phyloP scores from a whole-genome alignment of 1,140 invertebrate species.

The Halictus rubicundus region DNA sequence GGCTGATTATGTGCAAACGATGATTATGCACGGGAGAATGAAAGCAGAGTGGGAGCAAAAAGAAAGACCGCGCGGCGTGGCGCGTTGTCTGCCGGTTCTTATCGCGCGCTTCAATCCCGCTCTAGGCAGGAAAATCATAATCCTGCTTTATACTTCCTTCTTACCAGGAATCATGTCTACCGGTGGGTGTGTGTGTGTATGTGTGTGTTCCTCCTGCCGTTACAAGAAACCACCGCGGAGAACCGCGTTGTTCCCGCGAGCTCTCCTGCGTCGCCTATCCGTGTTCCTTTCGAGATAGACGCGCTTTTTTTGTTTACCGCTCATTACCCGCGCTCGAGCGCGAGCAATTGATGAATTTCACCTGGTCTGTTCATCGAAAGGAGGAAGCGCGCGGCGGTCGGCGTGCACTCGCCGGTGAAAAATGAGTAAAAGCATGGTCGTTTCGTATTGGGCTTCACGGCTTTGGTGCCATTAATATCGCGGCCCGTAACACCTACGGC shows the following conservation, averaged over 20 bases:
- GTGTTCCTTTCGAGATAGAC: no score
- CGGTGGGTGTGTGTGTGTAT: background rate
- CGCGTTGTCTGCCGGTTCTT: background rate
- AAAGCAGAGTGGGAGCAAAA: constrained; percentile 14
- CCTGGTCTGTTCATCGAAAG: constrained; percentile 2
- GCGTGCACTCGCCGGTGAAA: background rate
- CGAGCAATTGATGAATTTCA: constrained; percentile 31
- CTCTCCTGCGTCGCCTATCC: no score
- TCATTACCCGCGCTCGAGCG: no score
- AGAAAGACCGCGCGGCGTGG: background rate
- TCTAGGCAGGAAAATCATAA: constrained; percentile 39
- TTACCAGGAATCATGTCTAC: constrained; percentile 1
- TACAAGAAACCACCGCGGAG: no score
- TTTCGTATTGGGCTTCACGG: background rate
- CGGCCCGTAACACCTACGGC: background rate
- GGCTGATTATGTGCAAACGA: constrained; percentile 4
- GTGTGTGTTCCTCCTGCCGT: background rate
- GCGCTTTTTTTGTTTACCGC: background rate
- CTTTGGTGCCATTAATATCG: constrained; percentile 8
- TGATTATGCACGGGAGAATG: constrained; percentile 12
- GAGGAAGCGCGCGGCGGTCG: constrained; percentile 1
- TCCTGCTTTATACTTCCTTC: constrained; percentile 25
- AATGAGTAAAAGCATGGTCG: constrained; percentile 18
- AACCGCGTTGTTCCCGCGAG: no score
- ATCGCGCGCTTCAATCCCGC: constrained; percentile 23